Conservation (phyloP, 2,113 vertebrate genomes). For the Falcunculus frontatus region DNA sequence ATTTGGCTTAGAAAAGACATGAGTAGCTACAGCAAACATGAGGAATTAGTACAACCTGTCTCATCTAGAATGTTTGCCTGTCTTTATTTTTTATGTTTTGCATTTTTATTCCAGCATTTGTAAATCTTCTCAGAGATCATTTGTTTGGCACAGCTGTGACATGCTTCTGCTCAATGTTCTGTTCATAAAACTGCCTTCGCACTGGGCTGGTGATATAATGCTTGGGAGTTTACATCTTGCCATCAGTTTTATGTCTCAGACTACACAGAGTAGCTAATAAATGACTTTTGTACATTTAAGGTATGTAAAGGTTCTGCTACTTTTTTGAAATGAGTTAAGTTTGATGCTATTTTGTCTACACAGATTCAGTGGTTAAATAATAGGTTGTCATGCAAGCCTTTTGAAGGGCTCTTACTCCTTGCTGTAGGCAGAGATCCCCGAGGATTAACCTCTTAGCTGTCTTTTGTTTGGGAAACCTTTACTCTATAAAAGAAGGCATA, state of each 20-base stretch:
- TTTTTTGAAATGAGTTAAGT: not conserved
- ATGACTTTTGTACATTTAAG: not conserved
- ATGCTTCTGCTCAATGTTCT: not conserved
- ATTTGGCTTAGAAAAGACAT: not conserved
- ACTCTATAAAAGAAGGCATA: not conserved
- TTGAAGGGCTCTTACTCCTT: not conserved
- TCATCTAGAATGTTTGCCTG: not conserved
- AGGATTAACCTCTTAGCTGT: not conserved
- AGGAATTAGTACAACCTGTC: not conserved
- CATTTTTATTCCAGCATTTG: not conserved
- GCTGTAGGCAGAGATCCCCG: not conserved
- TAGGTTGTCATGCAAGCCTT: not conserved
- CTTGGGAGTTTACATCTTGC: not conserved
- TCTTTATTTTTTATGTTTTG: not conserved
- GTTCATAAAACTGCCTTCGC: constrained; percentile 9
- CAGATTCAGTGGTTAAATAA: not conserved
- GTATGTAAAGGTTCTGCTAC: not conserved
- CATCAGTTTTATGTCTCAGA: not conserved
- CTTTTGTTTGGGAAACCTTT: not conserved
- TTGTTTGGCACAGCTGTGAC: not conserved
- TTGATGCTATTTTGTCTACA: not conserved
- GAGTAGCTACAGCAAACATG: not conserved
- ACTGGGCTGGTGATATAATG: not conserved
- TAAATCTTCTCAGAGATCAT: not conserved
- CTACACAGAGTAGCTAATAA: not conserved